Percentiles rank a stretch among this genome's conserved stretches.
phyloP scores from a whole-genome alignment of 2,888 invertebrate genomes.

The Trachelus tabidus region DNA sequence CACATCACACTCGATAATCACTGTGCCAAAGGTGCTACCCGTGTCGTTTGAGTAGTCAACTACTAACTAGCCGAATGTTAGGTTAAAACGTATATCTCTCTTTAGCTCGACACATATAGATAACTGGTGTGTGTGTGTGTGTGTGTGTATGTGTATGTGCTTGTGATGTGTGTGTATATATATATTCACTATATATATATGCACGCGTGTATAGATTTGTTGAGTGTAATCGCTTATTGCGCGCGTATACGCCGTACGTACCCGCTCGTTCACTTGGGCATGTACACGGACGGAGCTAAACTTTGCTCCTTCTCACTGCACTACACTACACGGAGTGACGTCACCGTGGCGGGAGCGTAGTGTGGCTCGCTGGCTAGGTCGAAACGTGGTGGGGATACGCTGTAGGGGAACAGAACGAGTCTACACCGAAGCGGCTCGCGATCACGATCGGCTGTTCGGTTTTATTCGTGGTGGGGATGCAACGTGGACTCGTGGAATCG shows the following conservation, averaged over 20 bases:
- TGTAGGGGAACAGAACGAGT: conserved; percentile 60
- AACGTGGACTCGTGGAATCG: conserved; percentile 44
- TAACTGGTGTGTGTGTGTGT: neutral
- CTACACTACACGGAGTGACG: conserved; percentile 67
- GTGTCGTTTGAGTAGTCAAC: neutral
- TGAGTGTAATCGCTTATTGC: conserved; percentile 11
- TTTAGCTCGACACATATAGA: neutral
- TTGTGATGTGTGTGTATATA: neutral
- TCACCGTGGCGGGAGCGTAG: conserved; percentile 67
- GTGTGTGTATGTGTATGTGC: neutral
- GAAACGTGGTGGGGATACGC: conserved; percentile 40
- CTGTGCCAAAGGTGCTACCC: neutral
- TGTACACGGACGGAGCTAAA: conserved; percentile 58
- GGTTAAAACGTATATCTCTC: neutral
- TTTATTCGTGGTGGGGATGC: conserved; percentile 25
- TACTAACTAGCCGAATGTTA: neutral
- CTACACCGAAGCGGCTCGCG: conserved; percentile 41
- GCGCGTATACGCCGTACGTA: conserved; percentile 19
- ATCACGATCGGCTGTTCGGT: conserved; percentile 19
- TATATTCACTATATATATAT: conserved; percentile 1
- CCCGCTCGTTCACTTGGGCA: conserved; percentile 43
- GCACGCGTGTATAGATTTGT: neutral
- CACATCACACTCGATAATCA: neutral
- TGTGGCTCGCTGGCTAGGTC: conserved; percentile 59
- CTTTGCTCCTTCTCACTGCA: conserved; percentile 66